phyloP scores from a whole-genome alignment of 2,888 invertebrate species.

The Euplexia lucipara region DNA sequence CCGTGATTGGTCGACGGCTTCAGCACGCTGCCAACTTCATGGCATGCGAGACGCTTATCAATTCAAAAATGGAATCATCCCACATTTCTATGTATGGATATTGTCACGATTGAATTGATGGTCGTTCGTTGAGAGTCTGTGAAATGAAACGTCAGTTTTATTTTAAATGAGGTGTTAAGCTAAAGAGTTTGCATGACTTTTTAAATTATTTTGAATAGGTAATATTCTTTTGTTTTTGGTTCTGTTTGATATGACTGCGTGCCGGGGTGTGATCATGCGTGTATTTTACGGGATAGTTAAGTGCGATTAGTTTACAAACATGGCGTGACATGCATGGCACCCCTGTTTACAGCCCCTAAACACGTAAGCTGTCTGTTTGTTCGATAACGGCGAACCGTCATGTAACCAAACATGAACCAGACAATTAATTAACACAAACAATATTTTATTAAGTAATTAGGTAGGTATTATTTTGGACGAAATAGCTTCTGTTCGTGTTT shows the following conservation, averaged over 20 bases:
- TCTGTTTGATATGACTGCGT: conserved; percentile 73
- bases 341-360: conserved; percentile 42
- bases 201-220: conserved; percentile 12
- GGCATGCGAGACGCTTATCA: conserved; percentile 70
- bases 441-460: conserved; percentile 14
- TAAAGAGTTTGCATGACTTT: conserved; percentile 10
- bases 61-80: conserved; percentile 76
- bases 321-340: conserved; percentile 53
- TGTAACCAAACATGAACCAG: conserved; percentile 34
- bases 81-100: conserved; percentile 77
- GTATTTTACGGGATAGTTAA: conserved; percentile 68
- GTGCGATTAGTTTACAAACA: conserved; percentile 60
- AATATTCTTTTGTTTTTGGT: conserved; percentile 67
- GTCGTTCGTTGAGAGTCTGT: conserved; percentile 22
- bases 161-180: conserved; percentile 15
- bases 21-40: conserved; percentile 78
- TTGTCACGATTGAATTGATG: conserved; percentile 50
- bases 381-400: conserved; percentile 39
- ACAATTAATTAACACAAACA: neutral
- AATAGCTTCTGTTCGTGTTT: conserved; percentile 5
- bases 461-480: too few relatives aligned
- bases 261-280: conserved; percentile 69
- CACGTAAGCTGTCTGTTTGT: conserved; percentile 30
- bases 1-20: conserved; percentile 79
- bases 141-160: conserved; percentile 18